These are phyloP conservation scores for Formica exsecta DNA, from an alignment of 1,140 invertebrate species.

Conservation along the genomic window DNA sequence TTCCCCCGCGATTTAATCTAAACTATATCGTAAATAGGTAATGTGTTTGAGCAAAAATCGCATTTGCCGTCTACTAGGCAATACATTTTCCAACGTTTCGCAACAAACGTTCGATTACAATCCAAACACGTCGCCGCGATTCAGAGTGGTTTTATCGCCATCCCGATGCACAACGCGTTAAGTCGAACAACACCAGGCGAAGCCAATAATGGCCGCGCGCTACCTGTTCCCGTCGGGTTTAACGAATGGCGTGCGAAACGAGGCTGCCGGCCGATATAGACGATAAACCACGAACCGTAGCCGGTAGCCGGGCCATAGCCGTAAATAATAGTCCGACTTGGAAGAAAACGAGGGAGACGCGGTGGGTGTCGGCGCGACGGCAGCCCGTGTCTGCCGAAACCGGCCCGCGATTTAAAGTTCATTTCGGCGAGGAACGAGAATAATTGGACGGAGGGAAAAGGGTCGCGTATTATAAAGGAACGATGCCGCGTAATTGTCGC, in stretches of 20 bases:
- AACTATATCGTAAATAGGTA: background rate
- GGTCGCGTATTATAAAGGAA: slow-evolving; percentile 58
- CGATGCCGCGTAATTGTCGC: slow-evolving; percentile 77
- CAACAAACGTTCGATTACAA: slow-evolving; percentile 55
- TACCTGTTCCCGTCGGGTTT: slow-evolving; percentile 60
- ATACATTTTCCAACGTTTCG: slow-evolving; percentile 33
- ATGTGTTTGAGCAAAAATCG: slow-evolving; percentile 23
- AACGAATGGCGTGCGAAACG: slow-evolving; percentile 64
- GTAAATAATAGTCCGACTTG: slow-evolving; percentile 63
- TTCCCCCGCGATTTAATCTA: slow-evolving; percentile 27
- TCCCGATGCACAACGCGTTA: slow-evolving; percentile 45
- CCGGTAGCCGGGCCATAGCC: slow-evolving; percentile 29
- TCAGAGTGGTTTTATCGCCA: slow-evolving; percentile 32
- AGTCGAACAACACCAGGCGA: slow-evolving; percentile 34
- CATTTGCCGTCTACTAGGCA: slow-evolving; percentile 13
- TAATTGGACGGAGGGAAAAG: slow-evolving; percentile 78
- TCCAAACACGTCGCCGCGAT: slow-evolving; percentile 55
- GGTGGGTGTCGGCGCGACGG: slow-evolving; percentile 4
- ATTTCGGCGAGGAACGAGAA: slow-evolving; percentile 81
- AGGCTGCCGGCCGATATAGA: slow-evolving; percentile 43
- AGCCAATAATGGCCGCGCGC: slow-evolving; percentile 51
- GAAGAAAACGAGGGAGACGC: slow-evolving; percentile 54
- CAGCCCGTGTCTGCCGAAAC: slow-evolving; percentile 48
- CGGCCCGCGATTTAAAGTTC: slow-evolving; percentile 80
- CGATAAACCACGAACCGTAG: slow-evolving; percentile 54